Base-by-base conservation (phyloP, 2,797 vertebrate species). In the Sylvia borin region DNA sequence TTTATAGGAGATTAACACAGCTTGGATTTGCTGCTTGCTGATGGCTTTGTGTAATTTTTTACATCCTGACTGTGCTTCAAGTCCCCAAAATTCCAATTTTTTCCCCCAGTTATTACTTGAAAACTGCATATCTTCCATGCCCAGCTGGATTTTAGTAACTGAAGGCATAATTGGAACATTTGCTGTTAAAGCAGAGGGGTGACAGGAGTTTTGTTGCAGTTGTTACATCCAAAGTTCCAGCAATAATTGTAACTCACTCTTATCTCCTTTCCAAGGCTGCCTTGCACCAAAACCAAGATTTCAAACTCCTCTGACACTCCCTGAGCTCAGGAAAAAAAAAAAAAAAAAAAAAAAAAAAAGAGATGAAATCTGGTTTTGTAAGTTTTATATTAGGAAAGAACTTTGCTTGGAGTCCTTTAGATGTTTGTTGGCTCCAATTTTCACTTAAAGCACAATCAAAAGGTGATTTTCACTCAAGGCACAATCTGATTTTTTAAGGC, bases 311-410 rank as follows among this genome's bases (percentile, higher is more conserved):
- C 53, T 58, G 60, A 2, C 34, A 5, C 43, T 74, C 24, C 27
- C 53, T 18, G 38, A 60, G 38, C 64, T 61, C 47, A n/a, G 62
- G 47, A 45, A n/a, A n/a, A n/a, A n/a, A n/a, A n/a, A n/a, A 10
- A 10, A 36, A 36, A 36, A 36, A 36, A 36, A n/a, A 29, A n/a
- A 24, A 40, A 40, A 40, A 40, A 29, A 27, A n/a, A 24, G 60
- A n/a, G 10, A 16, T 13, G 16, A 76, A 67, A n/a, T 38, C 6
- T n/a, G 72, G 0, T 32, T 68, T 45, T 24, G 0, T 2, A 1
- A 27, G 2, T 19, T 55, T 47, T n/a, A 5, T 7, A 7, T 8
- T 10, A 15, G 4, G 7, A 9, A 16, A 36, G 10, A 19, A 13
- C 4, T 85, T 43, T 1, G 1, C 21, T 22, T 42, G 43, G 36